Evolutionary conservation across 2,888 invertebrate genomes (phyloP).

Genomic region (Parasteatoda lunata): DNA sequence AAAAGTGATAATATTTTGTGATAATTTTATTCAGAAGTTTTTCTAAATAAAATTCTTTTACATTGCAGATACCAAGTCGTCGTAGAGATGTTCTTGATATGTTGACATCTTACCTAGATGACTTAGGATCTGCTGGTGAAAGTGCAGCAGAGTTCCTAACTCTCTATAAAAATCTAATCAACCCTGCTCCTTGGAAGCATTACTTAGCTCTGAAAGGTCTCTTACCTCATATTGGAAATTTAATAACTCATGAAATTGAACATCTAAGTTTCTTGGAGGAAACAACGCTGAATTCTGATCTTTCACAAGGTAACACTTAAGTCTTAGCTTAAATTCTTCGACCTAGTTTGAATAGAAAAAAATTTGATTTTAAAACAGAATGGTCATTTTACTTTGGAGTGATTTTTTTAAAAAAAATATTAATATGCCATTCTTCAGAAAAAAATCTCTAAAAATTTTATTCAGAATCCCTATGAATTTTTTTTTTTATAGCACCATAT

Average conservation of each 20-base stretch:
- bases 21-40: no score
- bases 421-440: no score
- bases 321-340: no score
- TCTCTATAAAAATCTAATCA: conserved; percentile 88
- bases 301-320: conserved; percentile 82
- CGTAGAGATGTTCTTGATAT: conserved; percentile 83
- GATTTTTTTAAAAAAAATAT: no score
- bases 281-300: conserved; percentile 92
- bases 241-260: conserved; percentile 91
- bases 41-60: no score
- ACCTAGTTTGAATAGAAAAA: no score
- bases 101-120: conserved; percentile 89
- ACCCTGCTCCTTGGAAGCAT: conserved; percentile 92
- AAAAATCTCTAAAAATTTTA: no score
- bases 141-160: conserved; percentile 92
- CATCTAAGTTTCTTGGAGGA: conserved; percentile 92
- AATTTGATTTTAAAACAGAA: no score
- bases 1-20: no score
- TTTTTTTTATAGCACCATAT: no score
- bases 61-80: conserved; percentile 69
- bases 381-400: no score
- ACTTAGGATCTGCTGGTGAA: conserved; percentile 90
- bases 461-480: no score
- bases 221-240: conserved; percentile 86
- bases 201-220: conserved; percentile 92